These are phyloP conservation scores for Triplophysa dalaica DNA, from an alignment of 2,113 vertebrate species.

Conservation along the genomic window DNA sequence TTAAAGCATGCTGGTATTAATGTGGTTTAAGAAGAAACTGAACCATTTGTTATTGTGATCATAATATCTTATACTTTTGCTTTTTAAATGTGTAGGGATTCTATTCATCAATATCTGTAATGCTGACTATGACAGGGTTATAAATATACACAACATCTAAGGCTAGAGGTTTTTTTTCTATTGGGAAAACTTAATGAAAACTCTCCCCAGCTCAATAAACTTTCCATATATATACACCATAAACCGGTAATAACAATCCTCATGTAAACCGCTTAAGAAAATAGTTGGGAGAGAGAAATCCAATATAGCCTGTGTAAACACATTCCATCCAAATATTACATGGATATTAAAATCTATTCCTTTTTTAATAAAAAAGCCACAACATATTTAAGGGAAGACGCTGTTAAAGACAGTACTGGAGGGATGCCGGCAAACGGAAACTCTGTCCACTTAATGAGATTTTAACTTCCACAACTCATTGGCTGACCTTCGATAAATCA, in stretches of 20 bases:
- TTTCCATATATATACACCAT: slow-evolving; percentile 26
- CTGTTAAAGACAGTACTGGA: slow-evolving; percentile 20
- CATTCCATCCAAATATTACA: slow-evolving; percentile 47
- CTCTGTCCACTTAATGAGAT: slow-evolving; percentile 58
- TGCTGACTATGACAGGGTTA: slow-evolving; percentile 10
- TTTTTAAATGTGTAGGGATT: not conserved
- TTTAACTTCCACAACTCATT: slow-evolving; percentile 58
- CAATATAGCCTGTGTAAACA: slow-evolving; percentile 45
- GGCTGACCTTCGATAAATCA: slow-evolving; percentile 71
- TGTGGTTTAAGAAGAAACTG: not conserved
- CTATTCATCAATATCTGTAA: slow-evolving; percentile 27
- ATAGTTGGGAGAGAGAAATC: slow-evolving; percentile 29
- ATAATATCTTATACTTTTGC: not conserved
- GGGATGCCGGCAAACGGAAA: slow-evolving; percentile 61
- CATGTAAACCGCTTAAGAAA: slow-evolving; percentile 45
- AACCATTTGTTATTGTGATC: not conserved
- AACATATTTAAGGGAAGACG: slow-evolving; percentile 25
- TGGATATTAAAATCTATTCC: slow-evolving; percentile 55
- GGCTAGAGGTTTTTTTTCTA: slow-evolving; percentile 24
- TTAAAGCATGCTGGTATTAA: not conserved
- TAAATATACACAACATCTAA: slow-evolving; percentile 33
- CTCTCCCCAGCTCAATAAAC: slow-evolving; percentile 39
- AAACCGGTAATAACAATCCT: slow-evolving; percentile 43
- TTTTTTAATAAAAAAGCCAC: slow-evolving; percentile 40
- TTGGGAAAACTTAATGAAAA: slow-evolving; percentile 45